Base-by-base conservation (phyloP, 2,888 invertebrate species). In the Aporophyla lueneburgensis region DNA sequence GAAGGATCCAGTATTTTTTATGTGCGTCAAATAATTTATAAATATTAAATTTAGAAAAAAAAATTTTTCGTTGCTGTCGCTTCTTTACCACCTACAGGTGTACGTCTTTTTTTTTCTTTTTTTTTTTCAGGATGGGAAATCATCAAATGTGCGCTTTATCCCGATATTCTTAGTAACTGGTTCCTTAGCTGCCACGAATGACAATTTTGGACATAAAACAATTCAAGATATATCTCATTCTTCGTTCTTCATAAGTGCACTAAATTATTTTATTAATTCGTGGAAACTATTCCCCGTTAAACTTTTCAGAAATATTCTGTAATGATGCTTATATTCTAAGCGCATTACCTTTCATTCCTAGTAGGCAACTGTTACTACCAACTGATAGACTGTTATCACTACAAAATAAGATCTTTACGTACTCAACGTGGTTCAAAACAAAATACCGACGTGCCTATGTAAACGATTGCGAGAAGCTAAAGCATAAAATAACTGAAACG, bases 401-500 rank as follows among this genome's bases (percentile, higher is more conserved):
- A 40, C 63, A 71, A 53, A 79, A 12, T 65, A 14, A 61, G 21
- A 53, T 58, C 7, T 73, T 53, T 51, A 67, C 33, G 24, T 14
- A 46, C 5, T 63, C 24, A 53, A 49, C 27, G 10, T 67, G 14
- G 16, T 27, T 69, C 16, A 69, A 43, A 16, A n/a, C 27, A 65
- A 46, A 10, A 49, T 21, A 5, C 14, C 19, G 3, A 19, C 33
- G 56, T 58, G 19, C 21, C 1, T 40, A 43, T n/a, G 33, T 54
- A 67, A 72, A 61, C 33, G 12, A 27, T 73, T 77, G 59, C 4
- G 59, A 65, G 71, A 68, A 78, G 43, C 56, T 43, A 49, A 33
- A n/a, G 27, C 63, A 71, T 78, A 78, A 78, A 82, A 58, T 82
- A 71, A 71, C 71, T 74, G 63, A 71, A 68, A 33, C 53, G 40